Percentiles rank a stretch among this genome's conserved stretches.
phyloP scores from a whole-genome alignment of 1,140 invertebrate genomes.

The Diabrotica virgifera region DNA sequence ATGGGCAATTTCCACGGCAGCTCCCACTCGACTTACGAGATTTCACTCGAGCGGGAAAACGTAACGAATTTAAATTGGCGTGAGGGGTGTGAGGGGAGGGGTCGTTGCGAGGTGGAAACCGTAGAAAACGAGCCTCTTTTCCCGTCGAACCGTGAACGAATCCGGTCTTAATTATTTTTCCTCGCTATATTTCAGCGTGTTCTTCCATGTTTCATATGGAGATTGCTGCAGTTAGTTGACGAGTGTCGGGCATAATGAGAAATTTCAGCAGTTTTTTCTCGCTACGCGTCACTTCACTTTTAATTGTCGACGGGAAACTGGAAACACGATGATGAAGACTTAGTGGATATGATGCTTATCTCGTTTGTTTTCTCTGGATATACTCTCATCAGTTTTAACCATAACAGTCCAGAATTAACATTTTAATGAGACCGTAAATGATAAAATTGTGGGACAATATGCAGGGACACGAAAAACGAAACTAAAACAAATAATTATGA shows the following conservation, averaged over 20 bases:
- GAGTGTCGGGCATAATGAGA: neutral
- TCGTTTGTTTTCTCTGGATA: too few species aligned
- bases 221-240: neutral
- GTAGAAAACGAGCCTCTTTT: slow-evolving; percentile 5
- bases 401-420: too few species aligned
- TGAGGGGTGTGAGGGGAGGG: neutral
- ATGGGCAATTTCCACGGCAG: too few species aligned
- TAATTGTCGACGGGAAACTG: too few species aligned
- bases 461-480: too few species aligned
- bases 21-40: neutral
- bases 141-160: neutral
- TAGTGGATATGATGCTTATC: too few species aligned
- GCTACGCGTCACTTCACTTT: too few species aligned
- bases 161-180: slow-evolving; percentile 8
- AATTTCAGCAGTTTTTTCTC: neutral
- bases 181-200: neutral
- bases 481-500: too few species aligned
- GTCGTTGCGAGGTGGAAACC: neutral
- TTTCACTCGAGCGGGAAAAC: neutral
- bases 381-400: too few species aligned
- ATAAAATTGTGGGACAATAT: too few species aligned
- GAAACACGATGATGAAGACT: too few species aligned
- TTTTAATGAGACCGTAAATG: too few species aligned
- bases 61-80: slow-evolving; percentile 6
- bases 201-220: neutral